phyloP scores from a whole-genome alignment of 2,888 invertebrate genomes.

The Conchocele bisecta region DNA sequence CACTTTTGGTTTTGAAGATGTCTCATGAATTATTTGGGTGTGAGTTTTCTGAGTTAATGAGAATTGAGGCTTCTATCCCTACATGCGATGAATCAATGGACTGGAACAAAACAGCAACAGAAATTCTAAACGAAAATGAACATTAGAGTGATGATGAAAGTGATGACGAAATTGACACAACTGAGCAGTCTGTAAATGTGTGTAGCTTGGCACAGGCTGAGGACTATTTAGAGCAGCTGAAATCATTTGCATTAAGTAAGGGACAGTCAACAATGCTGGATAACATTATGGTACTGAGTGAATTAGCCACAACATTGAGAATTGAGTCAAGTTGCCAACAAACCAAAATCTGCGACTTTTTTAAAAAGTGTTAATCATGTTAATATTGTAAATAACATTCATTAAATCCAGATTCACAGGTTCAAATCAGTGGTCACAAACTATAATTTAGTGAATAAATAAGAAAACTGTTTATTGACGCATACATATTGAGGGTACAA shows the following conservation, averaged over 20 bases:
- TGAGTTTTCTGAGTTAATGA: not conserved
- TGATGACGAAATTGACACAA: not conserved
- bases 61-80: not conserved
- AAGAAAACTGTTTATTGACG: no score
- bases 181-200: not conserved
- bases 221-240: not conserved
- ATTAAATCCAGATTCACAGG: no score
- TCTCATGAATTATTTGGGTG: not conserved
- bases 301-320: not conserved
- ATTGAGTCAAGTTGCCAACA: not conserved
- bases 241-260: not conserved
- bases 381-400: no score
- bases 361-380: not conserved
- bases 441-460: no score
- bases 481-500: no score
- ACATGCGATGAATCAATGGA: not conserved
- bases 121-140: not conserved
- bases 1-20: not conserved
- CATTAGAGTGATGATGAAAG: not conserved
- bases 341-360: not conserved
- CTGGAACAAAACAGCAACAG: not conserved
- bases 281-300: not conserved
- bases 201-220: not conserved
- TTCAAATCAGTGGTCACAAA: no score
- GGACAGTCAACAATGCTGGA: not conserved